Evolutionary conservation across 2,797 vertebrate genomes (phyloP).

Genomic region (Chrosomus eos): DNA sequence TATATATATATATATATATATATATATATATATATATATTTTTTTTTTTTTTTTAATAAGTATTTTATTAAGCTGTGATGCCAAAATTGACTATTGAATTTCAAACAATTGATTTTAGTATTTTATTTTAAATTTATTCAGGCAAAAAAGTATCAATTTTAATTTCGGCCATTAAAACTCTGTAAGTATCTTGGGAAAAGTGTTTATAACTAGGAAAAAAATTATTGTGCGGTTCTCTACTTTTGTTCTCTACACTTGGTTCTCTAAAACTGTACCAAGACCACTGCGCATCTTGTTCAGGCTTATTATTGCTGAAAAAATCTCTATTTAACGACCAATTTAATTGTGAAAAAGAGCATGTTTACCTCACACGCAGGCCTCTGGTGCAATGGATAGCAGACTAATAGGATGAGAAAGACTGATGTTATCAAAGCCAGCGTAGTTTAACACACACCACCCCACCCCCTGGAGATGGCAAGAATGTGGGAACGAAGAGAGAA

Average conservation of each 20-base stretch:
- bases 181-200: background rate
- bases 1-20: too few relatives aligned
- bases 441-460: slow-evolving; percentile 39
- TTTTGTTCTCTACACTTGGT: background rate
- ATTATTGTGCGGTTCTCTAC: background rate
- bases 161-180: background rate
- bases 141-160: background rate
- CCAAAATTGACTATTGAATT: background rate
- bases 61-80: background rate
- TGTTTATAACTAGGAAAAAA: background rate
- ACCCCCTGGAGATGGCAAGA: slow-evolving; percentile 61
- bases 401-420: slow-evolving; percentile 57
- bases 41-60: background rate
- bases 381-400: slow-evolving; percentile 42
- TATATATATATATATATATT: too few relatives aligned
- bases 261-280: background rate
- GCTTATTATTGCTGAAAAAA: slow-evolving; percentile 30
- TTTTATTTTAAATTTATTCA: background rate
- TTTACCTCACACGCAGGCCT: slow-evolving; percentile 40
- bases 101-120: background rate
- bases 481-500: slow-evolving; percentile 71
- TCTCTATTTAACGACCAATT: slow-evolving; percentile 48
- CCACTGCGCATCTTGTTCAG: slow-evolving; percentile 4
- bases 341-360: slow-evolving; percentile 44
- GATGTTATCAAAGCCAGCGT: slow-evolving; percentile 64